Evolutionary conservation across 2,888 invertebrate genomes (phyloP), one percentile per base, ranked within the genome.

Genomic region (Acanthosepion esculentum): DNA sequence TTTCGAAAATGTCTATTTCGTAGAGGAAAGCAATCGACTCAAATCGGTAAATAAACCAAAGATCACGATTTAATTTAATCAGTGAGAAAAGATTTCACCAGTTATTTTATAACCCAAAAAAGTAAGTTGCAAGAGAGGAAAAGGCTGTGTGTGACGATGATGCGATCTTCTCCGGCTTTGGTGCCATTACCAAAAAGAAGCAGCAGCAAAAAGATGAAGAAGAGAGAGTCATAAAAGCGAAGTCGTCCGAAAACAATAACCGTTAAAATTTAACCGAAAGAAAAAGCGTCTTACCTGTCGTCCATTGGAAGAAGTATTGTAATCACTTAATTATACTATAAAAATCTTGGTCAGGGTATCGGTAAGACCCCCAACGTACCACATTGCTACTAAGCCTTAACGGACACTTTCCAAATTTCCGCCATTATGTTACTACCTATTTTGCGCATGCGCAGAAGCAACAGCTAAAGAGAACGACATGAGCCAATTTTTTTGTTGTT

Each of bases 331-430:
- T 29, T 93, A 93, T 18, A 26, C 26, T 53, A 93, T 93, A 53
- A 93, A 93, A 50, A 93, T 53, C n/a, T 93, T 93, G 93, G 48
- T 93, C 29, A 20, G 93, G 93, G 93, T 93, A 93, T 93, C 50
- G 48, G 93, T 93, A 93, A n/a, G 50, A 93, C 93, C 93, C 93
- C 93, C 93, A 53, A n/a, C 53, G 53, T 53, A 93, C 93, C 48
- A 18, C 48, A 29, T 93, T 93, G 93, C 33, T 48, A 93, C 50
- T n/a, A 48, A 50, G 48, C 41, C 53, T 41, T 93, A 93, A 93
- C 93, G 93, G 93, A 50, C 50, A 93, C 93, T 93, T 93, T 93
- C 93, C 93, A 93, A 93, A 93, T 93, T 48, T 93, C 93, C 93
- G 93, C 93, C 93, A 93, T 93, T 93, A 93, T 53, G 33, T 78